Base-by-base conservation (phyloP, 2,113 vertebrate species). In the Scatophagus argus region DNA sequence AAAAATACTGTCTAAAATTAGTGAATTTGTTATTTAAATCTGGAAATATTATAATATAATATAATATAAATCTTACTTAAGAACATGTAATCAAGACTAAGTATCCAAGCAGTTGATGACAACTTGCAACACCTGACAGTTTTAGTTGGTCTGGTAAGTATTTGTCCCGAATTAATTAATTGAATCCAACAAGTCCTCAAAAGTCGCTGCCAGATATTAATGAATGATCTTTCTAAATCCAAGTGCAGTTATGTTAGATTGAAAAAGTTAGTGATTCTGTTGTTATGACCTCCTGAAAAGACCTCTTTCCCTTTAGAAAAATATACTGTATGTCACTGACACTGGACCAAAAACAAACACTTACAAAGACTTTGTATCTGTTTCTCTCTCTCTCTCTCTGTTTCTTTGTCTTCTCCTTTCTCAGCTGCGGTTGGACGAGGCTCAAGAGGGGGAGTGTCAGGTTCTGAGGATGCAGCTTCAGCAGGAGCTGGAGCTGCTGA, bases 401-500 rank as follows among this genome's bases (percentile, higher is more conserved):
- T 67, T 23, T 58, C 9, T 63, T 7, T 21, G 29, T 3, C 52
- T 49, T 49, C 3, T 14, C 29, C 51, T 27, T 8, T 16, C 23
- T 56, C 56, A 94, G 94, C 82, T 95, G 79, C 92, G 93, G 51
- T 67, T 95, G 68, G 94, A 95, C 25, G 93, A 95, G 82, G 94
- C 94, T 44, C 94, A 95, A 61, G 94, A 94, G 81, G 93, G 87
- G 0, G 93, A 94, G 85, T 92, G 93, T 86, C 93, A 94, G 90
- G 92, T 93, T 23, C 90, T 95, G n/a, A 91, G 92, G 86, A 93
- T 91, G 91, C 94, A 95, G 88, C 91, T 95, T 76, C 94, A 94
- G 89, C 93, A 95, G 91, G 94, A 95, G 90, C 85, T 95, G 74
- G 94, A 95, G 89, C 85, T 95, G 23, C 91, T 95, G 62, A 95